phyloP scores from a whole-genome alignment of 2,797 vertebrate genomes.

The Balearica regulorum region DNA sequence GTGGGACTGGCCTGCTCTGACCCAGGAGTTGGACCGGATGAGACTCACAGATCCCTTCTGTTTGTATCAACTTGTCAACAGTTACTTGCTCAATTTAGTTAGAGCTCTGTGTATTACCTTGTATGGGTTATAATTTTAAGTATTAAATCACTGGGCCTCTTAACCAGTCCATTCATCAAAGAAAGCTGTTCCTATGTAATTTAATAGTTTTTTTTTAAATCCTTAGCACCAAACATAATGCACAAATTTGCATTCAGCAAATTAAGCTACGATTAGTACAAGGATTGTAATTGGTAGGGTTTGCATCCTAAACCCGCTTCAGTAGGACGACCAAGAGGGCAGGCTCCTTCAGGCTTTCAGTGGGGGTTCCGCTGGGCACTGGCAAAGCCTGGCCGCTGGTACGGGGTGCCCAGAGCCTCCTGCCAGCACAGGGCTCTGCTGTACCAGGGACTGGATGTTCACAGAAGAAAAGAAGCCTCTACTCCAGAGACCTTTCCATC shows the following conservation, averaged over 20 bases:
- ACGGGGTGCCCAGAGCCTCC: not conserved
- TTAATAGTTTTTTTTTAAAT: not conserved
- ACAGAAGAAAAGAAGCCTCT: not conserved
- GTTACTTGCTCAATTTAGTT: not conserved
- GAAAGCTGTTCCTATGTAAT: not conserved
- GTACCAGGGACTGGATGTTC: not conserved
- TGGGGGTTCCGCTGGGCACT: rapidly evolving
- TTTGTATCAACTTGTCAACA: not conserved
- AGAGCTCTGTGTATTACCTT: not conserved
- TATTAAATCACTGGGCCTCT: not conserved
- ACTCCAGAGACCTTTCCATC: not conserved
- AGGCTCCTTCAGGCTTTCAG: not conserved
- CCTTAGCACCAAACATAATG: rapidly evolving
- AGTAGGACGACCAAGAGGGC: rapidly evolving
- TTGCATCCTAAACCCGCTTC: not conserved
- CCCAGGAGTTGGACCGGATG: not conserved
- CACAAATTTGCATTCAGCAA: not conserved
- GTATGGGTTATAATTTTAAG: not conserved
- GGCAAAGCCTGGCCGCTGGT: rapidly evolving
- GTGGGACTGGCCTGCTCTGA: not conserved
- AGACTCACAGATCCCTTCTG: not conserved
- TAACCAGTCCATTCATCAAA: not conserved
- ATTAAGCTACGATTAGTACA: not conserved
- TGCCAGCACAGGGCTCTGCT: not conserved
- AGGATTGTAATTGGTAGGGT: not conserved